Percentiles rank a stretch among this genome's conserved stretches.
These are phyloP conservation scores for Emydoidea blandingii DNA, from an alignment of 2,797 vertebrate species.

Conservation along the genomic window DNA sequence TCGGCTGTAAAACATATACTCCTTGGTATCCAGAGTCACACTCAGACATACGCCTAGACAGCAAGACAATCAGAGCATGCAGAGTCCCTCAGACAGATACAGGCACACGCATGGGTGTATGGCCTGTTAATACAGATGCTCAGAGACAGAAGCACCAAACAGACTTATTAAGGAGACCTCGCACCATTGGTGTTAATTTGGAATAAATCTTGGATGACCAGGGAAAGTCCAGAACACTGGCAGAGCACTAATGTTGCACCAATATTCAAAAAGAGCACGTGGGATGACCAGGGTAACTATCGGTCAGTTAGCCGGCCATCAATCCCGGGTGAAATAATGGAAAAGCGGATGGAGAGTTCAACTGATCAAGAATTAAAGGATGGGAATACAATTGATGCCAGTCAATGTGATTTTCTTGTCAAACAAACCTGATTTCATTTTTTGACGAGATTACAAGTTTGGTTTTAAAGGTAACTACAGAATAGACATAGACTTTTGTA, in stretches of 20 bases:
- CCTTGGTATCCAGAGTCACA: no score
- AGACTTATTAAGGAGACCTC: not conserved
- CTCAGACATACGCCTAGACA: not conserved
- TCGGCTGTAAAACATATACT: not conserved
- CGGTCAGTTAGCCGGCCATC: not conserved
- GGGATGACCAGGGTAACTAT: not conserved
- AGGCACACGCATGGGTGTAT: not conserved
- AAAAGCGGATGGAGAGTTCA: not conserved
- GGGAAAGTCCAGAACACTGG: constrained; percentile 23
- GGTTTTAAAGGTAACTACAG: not conserved
- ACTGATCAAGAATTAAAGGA: not conserved
- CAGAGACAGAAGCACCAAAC: not conserved
- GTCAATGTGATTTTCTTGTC: not conserved
- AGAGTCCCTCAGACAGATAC: not conserved
- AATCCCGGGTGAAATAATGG: not conserved
- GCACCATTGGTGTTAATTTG: not conserved
- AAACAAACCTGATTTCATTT: not conserved
- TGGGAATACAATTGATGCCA: not conserved
- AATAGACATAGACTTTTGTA: not conserved
- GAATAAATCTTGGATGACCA: not conserved
- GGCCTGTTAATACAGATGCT: not conserved
- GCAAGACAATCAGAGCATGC: no score
- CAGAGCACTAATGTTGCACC: not conserved
- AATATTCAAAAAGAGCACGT: constrained; percentile 11
- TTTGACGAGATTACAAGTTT: not conserved